These are phyloP conservation scores for Karalla daura DNA, from an alignment of 2,797 vertebrate genomes.

Conservation along the genomic window DNA sequence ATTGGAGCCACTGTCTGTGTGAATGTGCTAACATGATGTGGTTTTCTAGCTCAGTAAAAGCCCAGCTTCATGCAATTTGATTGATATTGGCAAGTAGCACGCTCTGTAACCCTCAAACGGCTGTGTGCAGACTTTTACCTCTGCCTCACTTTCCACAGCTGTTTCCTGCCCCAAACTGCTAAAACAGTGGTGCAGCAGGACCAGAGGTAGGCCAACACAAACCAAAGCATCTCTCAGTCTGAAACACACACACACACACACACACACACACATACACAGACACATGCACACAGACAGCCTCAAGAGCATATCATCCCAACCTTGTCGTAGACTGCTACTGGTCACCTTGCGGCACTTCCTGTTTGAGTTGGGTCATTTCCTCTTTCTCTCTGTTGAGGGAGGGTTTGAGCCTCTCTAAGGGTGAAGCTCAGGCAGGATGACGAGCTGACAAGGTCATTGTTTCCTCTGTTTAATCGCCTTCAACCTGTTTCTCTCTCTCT, in stretches of 20 bases:
- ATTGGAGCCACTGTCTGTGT: slow-evolving; percentile 35
- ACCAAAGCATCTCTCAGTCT: slow-evolving; percentile 38
- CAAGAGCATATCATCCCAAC: slow-evolving; percentile 26
- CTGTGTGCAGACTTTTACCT: slow-evolving; percentile 69
- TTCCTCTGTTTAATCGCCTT: slow-evolving; percentile 51
- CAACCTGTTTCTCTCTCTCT: slow-evolving; percentile 43
- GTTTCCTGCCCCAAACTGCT: slow-evolving; percentile 85
- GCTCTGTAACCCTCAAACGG: slow-evolving; percentile 76
- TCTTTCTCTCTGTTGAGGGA: slow-evolving; percentile 61
- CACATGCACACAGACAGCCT: slow-evolving; percentile 13
- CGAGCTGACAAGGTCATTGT: slow-evolving; percentile 53
- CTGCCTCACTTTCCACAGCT: slow-evolving; percentile 79
- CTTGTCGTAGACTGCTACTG: slow-evolving; percentile 70
- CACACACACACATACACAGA: slow-evolving; percentile 16
- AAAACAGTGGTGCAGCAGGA: slow-evolving; percentile 73
- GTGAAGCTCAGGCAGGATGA: slow-evolving; percentile 39
- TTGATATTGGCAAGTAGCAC: slow-evolving; percentile 74
- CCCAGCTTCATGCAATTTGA: slow-evolving; percentile 68
- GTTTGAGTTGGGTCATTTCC: slow-evolving; percentile 83
- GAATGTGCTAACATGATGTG: slow-evolving; percentile 72
- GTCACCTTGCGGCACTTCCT: slow-evolving; percentile 82
- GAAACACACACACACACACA: slow-evolving; percentile 11
- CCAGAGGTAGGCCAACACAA: slow-evolving; percentile 68
- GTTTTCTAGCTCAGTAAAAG: slow-evolving; percentile 65
- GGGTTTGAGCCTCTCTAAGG: slow-evolving; percentile 32